Evolutionary conservation across 2,888 invertebrate genomes (phyloP).

Genomic region (Phyto melanocephala): DNA sequence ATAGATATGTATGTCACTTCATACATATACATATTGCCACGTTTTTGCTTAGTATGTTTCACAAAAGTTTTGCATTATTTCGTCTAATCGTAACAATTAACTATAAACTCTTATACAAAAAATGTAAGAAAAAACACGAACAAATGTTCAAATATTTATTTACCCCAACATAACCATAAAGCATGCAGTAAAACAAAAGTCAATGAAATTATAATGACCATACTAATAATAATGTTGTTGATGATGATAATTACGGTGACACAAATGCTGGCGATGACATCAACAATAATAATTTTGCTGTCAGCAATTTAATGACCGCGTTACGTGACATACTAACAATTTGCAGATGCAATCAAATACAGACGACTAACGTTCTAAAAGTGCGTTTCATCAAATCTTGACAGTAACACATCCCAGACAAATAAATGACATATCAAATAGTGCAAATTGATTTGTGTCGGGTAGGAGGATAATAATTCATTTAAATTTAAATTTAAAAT

Average conservation of each 20-base stretch:
- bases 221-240: conserved; percentile 20
- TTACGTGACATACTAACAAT: conserved; percentile 60
- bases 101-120: conserved; percentile 19
- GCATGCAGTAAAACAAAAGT: conserved; percentile 29
- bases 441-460: conserved; percentile 29
- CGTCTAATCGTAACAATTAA: conserved; percentile 11
- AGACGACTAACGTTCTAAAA: conserved; percentile 35
- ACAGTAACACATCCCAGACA: conserved; percentile 28
- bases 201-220: conserved; percentile 50
- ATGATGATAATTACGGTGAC: too few species aligned
- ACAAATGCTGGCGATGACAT: conserved; percentile 31
- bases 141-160: not conserved
- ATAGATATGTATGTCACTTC: not conserved
- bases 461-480: conserved; percentile 39
- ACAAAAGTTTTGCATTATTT: not conserved
- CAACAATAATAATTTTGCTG: conserved; percentile 62
- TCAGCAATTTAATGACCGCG: conserved; percentile 66
- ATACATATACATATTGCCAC: too few species aligned
- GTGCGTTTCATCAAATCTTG: conserved; percentile 48
- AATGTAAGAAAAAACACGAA: not conserved
- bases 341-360: conserved; percentile 42
- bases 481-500: conserved; percentile 33
- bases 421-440: conserved; percentile 48
- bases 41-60: not conserved
- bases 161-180: conserved; percentile 2